These are phyloP conservation scores for Drosophila lacicola DNA, from an alignment of 2,888 invertebrate species.

Conservation along the genomic window DNA sequence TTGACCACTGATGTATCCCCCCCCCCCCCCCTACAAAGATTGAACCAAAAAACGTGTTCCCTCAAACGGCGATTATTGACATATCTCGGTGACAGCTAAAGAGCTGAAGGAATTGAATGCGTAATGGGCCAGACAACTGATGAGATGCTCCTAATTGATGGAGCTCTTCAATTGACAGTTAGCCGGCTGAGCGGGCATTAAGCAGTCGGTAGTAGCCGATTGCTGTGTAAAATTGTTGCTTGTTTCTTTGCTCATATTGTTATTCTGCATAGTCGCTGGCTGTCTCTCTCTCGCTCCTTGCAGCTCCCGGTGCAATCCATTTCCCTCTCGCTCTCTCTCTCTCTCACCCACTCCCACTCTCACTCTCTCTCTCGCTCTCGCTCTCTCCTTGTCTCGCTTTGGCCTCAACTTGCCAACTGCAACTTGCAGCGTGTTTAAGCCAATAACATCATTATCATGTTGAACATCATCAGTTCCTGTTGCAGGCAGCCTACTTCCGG, in stretches of 20 bases:
- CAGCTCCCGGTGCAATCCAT: too few relatives aligned
- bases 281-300: not conserved
- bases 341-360: constrained; percentile 1
- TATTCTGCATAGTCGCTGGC: constrained; percentile 16
- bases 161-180: too few relatives aligned
- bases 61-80: too few relatives aligned
- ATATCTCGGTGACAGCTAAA: too few relatives aligned
- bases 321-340: not conserved
- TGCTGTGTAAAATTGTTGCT: too few relatives aligned
- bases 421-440: constrained; percentile 22
- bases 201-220: not conserved
- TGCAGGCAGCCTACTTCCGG: constrained; percentile 38
- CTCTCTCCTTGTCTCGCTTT: constrained; percentile 4
- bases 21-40: too few relatives aligned
- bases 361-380: not conserved
- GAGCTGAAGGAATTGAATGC: too few relatives aligned
- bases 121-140: too few relatives aligned
- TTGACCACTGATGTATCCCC: too few relatives aligned
- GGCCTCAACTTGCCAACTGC: constrained; percentile 9
- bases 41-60: too few relatives aligned
- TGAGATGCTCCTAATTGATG: too few relatives aligned
- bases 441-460: constrained; percentile 31
- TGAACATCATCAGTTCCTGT: constrained; percentile 9
- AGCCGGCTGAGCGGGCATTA: not conserved
- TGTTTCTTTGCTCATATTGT: not conserved